Conservation (phyloP, 2,888 invertebrate genomes). For the Drosophila falleni region DNA sequence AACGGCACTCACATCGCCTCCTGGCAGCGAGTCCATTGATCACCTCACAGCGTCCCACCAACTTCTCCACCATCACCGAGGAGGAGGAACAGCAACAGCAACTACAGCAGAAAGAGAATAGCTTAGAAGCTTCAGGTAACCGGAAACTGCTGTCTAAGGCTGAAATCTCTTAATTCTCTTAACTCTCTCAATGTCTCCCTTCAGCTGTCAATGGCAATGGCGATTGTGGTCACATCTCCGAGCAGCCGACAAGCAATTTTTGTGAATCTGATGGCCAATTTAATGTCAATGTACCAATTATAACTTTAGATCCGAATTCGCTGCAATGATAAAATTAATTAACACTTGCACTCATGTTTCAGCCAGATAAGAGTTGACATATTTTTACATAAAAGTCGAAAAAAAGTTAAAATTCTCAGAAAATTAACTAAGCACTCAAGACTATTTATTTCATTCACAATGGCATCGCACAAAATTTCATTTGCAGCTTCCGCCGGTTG, state of each 20-base stretch:
- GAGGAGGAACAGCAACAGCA: conserved; percentile 71
- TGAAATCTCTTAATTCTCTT: conserved; percentile 1
- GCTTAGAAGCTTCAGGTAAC: conserved; percentile 35
- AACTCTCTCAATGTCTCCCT: too few relatives aligned
- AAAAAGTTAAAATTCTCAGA: conserved; percentile 22
- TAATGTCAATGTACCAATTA: conserved; percentile 56
- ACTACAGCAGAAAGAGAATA: conserved; percentile 50
- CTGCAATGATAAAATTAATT: conserved; percentile 28
- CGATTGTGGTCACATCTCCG: conserved; percentile 40
- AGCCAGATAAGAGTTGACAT: conserved; percentile 22
- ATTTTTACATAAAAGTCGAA: conserved; percentile 54
- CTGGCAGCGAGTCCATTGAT: conserved; percentile 66
- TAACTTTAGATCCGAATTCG: conserved; percentile 55
- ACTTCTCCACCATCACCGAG: conserved; percentile 75
- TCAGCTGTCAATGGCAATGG: conserved; percentile 45
- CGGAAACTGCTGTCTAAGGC: not conserved
- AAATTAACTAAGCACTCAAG: conserved; percentile 9
- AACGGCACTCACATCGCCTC: conserved; percentile 61
- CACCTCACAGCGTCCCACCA: conserved; percentile 71
- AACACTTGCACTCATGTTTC: conserved; percentile 5
- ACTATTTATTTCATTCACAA: not conserved
- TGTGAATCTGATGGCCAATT: conserved; percentile 18
- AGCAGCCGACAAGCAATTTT: conserved; percentile 29
- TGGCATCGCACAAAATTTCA: conserved; percentile 9
- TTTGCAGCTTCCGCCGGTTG: conserved; percentile 35